Percentiles rank a stretch among this genome's conserved stretches.
phyloP scores from a whole-genome alignment of 2,797 vertebrate species.

The Bryconaethiops microstoma region DNA sequence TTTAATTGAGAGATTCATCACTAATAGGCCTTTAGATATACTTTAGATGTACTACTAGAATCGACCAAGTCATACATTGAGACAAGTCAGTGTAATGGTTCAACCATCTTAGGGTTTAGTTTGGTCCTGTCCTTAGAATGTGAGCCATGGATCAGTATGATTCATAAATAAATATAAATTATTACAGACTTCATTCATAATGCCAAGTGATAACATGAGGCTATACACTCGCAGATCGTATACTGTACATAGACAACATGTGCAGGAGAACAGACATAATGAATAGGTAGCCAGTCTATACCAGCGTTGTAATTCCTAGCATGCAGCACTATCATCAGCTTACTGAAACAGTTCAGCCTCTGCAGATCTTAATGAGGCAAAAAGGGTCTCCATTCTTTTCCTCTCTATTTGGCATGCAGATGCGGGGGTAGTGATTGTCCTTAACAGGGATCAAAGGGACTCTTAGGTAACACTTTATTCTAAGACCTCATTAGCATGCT shows the following conservation, averaged over 20 bases:
- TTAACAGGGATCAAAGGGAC: constrained; percentile 46
- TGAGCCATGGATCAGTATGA: too few relatives aligned
- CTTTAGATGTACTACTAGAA: too few relatives aligned
- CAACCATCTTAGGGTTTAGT: too few relatives aligned
- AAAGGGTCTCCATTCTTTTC: constrained; percentile 26
- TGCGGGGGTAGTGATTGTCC: constrained; percentile 36
- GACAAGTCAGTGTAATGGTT: too few relatives aligned
- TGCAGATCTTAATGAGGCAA: constrained; percentile 15
- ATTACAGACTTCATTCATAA: too few relatives aligned
- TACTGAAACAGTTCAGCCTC: neutral
- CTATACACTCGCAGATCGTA: too few relatives aligned
- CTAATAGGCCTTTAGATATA: neutral
- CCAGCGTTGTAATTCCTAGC: neutral
- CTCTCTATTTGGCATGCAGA: constrained; percentile 40
- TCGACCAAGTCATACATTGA: too few relatives aligned
- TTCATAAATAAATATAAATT: too few relatives aligned
- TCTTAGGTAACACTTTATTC: constrained; percentile 41
- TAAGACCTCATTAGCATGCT: constrained; percentile 47
- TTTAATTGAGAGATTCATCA: neutral
- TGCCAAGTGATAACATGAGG: too few relatives aligned
- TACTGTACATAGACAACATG: neutral
- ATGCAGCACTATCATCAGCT: constrained; percentile 19
- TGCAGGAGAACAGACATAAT: neutral
- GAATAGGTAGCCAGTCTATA: neutral
- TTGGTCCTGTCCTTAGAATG: too few relatives aligned